phyloP scores from a whole-genome alignment of 2,113 vertebrate genomes.

The Ariopsis seemanni region DNA sequence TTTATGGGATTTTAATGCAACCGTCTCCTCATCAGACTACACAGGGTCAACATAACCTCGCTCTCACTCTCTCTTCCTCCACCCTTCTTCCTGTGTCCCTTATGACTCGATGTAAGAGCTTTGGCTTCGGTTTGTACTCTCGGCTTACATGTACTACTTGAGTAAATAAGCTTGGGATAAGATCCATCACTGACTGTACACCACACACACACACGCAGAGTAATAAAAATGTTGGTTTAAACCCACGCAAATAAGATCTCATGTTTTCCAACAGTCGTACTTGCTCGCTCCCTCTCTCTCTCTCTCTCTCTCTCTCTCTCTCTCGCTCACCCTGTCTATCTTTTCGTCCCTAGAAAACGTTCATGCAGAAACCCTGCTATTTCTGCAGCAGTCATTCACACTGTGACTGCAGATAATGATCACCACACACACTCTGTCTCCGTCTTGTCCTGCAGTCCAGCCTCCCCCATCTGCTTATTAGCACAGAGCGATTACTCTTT shows the following conservation, averaged over 20 bases:
- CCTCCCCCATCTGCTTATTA: conserved; percentile 9
- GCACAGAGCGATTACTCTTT: not conserved
- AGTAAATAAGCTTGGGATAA: conserved; percentile 56
- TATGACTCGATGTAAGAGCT: conserved; percentile 39
- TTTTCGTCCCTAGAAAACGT: not conserved
- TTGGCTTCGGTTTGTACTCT: conserved; percentile 23
- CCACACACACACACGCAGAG: conserved; percentile 7
- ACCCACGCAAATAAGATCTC: not conserved
- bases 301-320: conserved; percentile 6
- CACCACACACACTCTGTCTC: not conserved
- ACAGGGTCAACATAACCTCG: conserved; percentile 49
- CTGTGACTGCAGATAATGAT: conserved; percentile 17
- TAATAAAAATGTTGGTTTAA: conserved; percentile 14
- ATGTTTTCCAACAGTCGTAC: not conserved
- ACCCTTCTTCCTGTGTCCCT: conserved; percentile 56
- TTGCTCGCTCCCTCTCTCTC: not conserved
- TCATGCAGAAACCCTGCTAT: not conserved
- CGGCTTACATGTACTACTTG: conserved; percentile 32
- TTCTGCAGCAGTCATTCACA: not conserved
- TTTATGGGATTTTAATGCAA: conserved; percentile 67
- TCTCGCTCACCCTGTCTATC: not conserved
- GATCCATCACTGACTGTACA: not conserved
- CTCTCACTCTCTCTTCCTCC: conserved; percentile 43
- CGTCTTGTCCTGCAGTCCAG: not conserved
- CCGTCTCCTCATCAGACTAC: conserved; percentile 1